Evolutionary conservation across 2,113 vertebrate genomes (phyloP), one percentile per base, ranked within the genome.

Genomic region (Limnothrissa miodon): DNA sequence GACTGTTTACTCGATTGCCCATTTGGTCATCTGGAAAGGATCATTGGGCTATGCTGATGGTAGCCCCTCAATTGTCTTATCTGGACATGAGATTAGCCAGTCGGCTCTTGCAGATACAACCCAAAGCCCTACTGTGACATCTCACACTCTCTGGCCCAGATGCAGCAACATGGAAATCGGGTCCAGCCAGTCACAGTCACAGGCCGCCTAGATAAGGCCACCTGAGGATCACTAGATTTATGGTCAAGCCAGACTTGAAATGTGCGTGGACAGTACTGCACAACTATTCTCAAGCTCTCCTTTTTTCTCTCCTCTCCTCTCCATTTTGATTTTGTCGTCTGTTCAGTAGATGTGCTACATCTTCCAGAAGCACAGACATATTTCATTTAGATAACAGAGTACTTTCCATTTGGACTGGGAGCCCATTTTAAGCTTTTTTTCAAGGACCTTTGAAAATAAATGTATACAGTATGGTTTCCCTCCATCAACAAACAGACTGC

Each of bases 1-100:
- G 88, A 89, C 85, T 90, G 89, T 83, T 89, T 82, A 85, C n/a
- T 91, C 90, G 89, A 88, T 85, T 78, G 89, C 89, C 87, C 87
- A 81, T 86, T 91, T 51, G 80, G 84, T 88, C 92, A 93, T 92
- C 93, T 95, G 93, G 89, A 91, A 91, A 10, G 87, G 62, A 88
- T 93, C 91, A 74, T 88, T 82, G 91, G 89, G 92, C 92, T 91
- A 89, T 89, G 89, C 25, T 87, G 89, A 91, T 92, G 89, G 91
- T 90, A 91, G 92, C 89, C 89, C 91, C 83, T 88, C 66, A 84
- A 88, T 80, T 59, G 74, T 84, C 66, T 93, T 93, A 94, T 93
- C 91, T 91, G 46, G 85, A 86, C 36, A 80, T 78, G 93, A 95
- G 91, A 87, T 33, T 82, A 59, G 87, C 70, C 53, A 45, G 86